Base-by-base conservation (phyloP, 1,140 invertebrate genomes). In the Subanguina moxae region DNA sequence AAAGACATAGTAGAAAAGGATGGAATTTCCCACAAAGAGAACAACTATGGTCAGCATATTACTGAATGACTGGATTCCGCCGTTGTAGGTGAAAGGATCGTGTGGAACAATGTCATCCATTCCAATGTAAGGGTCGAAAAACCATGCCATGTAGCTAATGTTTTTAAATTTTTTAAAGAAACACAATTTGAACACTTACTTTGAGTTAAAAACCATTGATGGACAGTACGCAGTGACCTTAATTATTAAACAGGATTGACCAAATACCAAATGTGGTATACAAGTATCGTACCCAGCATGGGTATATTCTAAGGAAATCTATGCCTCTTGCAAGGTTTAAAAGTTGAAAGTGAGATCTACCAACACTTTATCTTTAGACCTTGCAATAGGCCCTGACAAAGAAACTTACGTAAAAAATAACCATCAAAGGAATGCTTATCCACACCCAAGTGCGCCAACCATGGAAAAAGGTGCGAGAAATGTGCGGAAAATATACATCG, bases 391-490 rank as follows among this genome's bases (percentile, higher is more conserved):
- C n/a, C n/a, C n/a, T n/a, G n/a, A n/a, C n/a, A n/a, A n/a, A 45
- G 43, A 45, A 45, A 52, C 48, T 52, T 19, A 52, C 48, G 8
- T 25, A 52, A 15, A 25, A 52, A 1, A 52, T 25, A 25, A 52
- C 15, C 3, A 1, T 21, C 8, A 15, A 1, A 3, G 62, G 42
- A 59, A 64, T 61, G 56, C n/a, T 11, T 62, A 38, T 38, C 65
- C 65, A 66, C 1, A 69, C 1, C 62, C 62, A 65, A 25, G 65
- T 66, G 19, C 38, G 23, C 65, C 65, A 66, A 21, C 65, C 65
- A 25, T 68, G 8, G 64, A 66, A 66, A 0, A 66, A 25, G 27
- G 28, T 17, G 17, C 42, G 17, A 30, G 27, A 38, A 21, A 69
- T 7, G 23, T 19, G 1, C 3, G 19, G 65, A 66, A 67, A 66